Evolutionary conservation across 2,113 vertebrate species (phyloP).

Genomic region (Limanda limanda): DNA sequence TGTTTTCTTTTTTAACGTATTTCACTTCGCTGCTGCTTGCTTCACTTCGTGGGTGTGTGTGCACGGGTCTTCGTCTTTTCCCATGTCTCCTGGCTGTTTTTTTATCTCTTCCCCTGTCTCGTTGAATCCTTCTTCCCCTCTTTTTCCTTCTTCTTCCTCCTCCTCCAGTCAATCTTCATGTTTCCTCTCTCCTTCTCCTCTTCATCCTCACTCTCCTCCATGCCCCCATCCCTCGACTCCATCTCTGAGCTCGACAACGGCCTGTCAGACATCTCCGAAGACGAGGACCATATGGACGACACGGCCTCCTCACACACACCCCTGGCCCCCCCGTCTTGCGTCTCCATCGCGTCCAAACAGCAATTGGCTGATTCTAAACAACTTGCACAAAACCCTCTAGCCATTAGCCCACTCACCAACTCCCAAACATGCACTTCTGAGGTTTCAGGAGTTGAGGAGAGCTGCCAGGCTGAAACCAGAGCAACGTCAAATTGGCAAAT

Average conservation of each 20-base stretch:
- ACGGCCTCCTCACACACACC: constrained; percentile 36
- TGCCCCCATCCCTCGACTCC: constrained; percentile 82
- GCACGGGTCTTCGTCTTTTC: not conserved
- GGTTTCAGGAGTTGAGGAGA: constrained; percentile 32
- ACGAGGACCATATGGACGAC: constrained; percentile 78
- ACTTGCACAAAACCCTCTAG: constrained; percentile 17
- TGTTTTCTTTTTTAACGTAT: constrained; percentile 9
- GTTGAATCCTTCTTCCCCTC: not conserved
- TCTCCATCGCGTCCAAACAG: constrained; percentile 48
- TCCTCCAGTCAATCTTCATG: constrained; percentile 82
- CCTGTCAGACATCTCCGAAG: constrained; percentile 93
- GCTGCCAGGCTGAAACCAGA: constrained; percentile 27
- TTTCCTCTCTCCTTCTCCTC: constrained; percentile 85
- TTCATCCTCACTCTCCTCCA: constrained; percentile 81
- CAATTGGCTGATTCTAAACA: constrained; percentile 37
- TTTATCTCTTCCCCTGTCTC: not conserved
- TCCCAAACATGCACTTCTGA: constrained; percentile 22
- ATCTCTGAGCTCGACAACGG: constrained; percentile 88
- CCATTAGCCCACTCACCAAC: not conserved
- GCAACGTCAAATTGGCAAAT: constrained; percentile 19
- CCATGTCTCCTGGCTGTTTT: not conserved
- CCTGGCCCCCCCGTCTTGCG: constrained; percentile 50
- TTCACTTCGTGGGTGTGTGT: constrained; percentile 23
- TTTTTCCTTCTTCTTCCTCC: constrained; percentile 22
- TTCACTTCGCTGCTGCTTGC: constrained; percentile 29